Percentiles rank a stretch among this genome's conserved stretches.
Evolutionary conservation across 2,113 vertebrate species (phyloP).

Genomic region (Calidris pygmaea): DNA sequence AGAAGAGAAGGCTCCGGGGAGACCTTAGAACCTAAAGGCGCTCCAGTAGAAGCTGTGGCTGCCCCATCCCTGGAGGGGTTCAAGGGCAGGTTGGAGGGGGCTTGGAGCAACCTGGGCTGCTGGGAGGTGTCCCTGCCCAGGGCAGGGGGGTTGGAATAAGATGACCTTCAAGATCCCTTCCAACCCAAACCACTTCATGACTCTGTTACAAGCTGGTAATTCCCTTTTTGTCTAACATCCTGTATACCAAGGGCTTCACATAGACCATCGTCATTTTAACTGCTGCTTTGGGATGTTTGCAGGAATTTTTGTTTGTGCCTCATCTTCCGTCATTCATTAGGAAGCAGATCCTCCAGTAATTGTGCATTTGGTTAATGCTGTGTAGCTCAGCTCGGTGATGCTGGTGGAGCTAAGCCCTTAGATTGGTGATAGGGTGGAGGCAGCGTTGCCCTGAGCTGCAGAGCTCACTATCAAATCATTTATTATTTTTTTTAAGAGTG

Average conservation of each 20-base stretch:
- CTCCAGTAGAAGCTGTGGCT: no score
- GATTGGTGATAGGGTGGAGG: background rate
- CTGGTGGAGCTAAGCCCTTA: background rate
- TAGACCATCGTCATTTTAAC: background rate
- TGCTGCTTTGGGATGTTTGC: background rate
- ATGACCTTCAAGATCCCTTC: no score
- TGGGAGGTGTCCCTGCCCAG: no score
- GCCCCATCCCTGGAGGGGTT: no score
- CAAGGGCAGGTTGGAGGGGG: no score
- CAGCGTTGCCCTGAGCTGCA: background rate
- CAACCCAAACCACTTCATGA: no score
- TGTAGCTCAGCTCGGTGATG: background rate
- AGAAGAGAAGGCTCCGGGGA: no score
- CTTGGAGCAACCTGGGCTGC: no score
- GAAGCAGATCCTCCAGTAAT: fast-evolving
- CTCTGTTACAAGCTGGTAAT: background rate
- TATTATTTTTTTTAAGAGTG: no score
- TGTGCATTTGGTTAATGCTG: background rate
- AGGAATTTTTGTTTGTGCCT: background rate
- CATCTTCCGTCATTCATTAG: background rate
- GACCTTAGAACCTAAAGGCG: no score
- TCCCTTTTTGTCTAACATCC: background rate
- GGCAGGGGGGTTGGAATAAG: no score
- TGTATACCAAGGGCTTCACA: fast-evolving
- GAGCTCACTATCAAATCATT: no score